Conservation (phyloP, 64 coral and sea anemone species). For the Pocillopora damicornis region DNA sequence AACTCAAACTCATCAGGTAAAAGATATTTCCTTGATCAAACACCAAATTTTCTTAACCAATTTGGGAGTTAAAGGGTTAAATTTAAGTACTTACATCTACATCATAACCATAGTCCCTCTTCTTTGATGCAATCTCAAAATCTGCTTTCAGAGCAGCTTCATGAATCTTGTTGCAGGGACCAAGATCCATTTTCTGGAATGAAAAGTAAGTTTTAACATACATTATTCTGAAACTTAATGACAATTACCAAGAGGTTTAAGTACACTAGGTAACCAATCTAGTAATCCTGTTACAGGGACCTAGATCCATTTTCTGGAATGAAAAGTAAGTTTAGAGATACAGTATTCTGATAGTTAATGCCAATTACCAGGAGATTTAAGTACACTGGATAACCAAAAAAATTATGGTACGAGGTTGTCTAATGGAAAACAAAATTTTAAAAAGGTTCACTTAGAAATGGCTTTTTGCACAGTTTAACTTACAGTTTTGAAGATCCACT, state of each 20-base stretch:
- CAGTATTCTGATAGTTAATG: neutral
- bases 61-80: no score
- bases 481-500: slow-evolving; percentile 53
- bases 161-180: slow-evolving; percentile 85
- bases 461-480: slow-evolving; percentile 32
- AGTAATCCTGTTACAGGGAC: slow-evolving; percentile 70
- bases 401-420: neutral
- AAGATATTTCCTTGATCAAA: no score
- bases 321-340: neutral
- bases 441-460: slow-evolving; percentile 18
- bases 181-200: slow-evolving; percentile 97
- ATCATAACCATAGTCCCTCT: slow-evolving; percentile 93
- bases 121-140: slow-evolving; percentile 78
- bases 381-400: neutral
- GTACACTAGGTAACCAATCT: neutral
- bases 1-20: no score
- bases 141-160: slow-evolving; percentile 90
- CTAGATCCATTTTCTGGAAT: slow-evolving; percentile 97
- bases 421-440: no score
- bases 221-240: neutral
- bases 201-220: neutral
- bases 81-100: slow-evolving; percentile 74
- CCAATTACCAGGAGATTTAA: neutral
- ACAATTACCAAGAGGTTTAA: neutral
- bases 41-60: no score